Base-by-base conservation (phyloP, 2,888 invertebrate genomes). In the Fragum whitleyi region DNA sequence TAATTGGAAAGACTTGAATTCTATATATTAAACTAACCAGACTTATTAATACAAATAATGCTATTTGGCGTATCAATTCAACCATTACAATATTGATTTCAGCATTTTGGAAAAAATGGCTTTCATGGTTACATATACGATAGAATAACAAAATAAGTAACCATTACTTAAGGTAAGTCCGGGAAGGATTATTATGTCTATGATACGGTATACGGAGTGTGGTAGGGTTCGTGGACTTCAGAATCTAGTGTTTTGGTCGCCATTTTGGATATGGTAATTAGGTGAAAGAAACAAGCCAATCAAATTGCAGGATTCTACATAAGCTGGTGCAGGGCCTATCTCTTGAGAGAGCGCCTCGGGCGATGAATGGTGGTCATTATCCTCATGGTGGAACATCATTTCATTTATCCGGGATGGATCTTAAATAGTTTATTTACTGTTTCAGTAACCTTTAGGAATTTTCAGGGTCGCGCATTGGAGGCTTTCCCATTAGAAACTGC, bases 281-380 rank as follows among this genome's bases (percentile, higher is more conserved):
- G 88, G 88, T 88, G 88, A 83, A 79, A 87, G 88, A 81, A 81
- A 70, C 86, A 81, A 86, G 75, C 89, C 88, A 88, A 83, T 86
- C 85, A 87, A 87, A 86, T 87, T 89, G 87, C 89, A 89, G 88
- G 89, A 81, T 81, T 78, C 83, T 72, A 57, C 71, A 59, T 78
- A 81, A 83, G 86, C 81, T 80, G 90, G 90, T 90, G 90, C 85
- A 79, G 90, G 90, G 89, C 81, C 65, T 69, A 53, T 65, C 23
- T 65, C 65, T 42, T 65, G 65, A 65, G 65, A 65, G 86, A 87
- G 87, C 88, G 89, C 88, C 85, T 86, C 87, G 65, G 87, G 85
- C 80, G 83, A 77, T 61, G 80, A 75, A 74, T 78, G 74, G 74
- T 84, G 73, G 59, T 71, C 77, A 77, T 74, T 42, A 42, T 65